Evolutionary conservation across 1,140 invertebrate species (phyloP).

Genomic region (Pentalonia nigronervosa): DNA sequence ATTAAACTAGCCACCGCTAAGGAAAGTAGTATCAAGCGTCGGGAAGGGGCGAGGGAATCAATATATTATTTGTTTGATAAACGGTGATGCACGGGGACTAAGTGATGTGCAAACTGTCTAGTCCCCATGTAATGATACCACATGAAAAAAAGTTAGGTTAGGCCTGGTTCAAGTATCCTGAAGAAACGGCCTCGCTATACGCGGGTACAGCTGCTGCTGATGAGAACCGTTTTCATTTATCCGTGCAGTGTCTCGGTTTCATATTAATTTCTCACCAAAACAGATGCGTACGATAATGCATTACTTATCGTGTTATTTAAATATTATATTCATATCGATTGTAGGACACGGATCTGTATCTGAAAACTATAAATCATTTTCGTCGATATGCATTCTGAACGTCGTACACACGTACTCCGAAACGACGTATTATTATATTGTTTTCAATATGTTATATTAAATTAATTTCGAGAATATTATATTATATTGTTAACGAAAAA

Average conservation of each 20-base stretch:
- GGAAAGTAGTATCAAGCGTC: too few species aligned
- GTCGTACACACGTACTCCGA: neutral
- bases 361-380: neutral
- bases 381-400: neutral
- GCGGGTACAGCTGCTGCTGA: neutral
- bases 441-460: neutral
- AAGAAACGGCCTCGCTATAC: neutral
- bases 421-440: neutral
- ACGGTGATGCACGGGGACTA: too few species aligned
- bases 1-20: too few species aligned
- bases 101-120: too few species aligned
- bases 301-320: neutral
- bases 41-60: too few species aligned
- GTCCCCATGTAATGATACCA: too few species aligned
- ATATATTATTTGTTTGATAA: too few species aligned
- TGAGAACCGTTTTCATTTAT: neutral
- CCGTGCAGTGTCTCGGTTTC: neutral
- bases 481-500: conserved; percentile 24
- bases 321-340: neutral
- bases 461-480: neutral
- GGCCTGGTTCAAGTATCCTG: neutral
- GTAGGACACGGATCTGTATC: neutral
- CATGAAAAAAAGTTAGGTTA: too few species aligned
- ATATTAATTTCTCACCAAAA: neutral
- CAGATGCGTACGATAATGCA: neutral